Base-by-base conservation (phyloP, 2,113 vertebrate species). In the Rhombomys opimus region DNA sequence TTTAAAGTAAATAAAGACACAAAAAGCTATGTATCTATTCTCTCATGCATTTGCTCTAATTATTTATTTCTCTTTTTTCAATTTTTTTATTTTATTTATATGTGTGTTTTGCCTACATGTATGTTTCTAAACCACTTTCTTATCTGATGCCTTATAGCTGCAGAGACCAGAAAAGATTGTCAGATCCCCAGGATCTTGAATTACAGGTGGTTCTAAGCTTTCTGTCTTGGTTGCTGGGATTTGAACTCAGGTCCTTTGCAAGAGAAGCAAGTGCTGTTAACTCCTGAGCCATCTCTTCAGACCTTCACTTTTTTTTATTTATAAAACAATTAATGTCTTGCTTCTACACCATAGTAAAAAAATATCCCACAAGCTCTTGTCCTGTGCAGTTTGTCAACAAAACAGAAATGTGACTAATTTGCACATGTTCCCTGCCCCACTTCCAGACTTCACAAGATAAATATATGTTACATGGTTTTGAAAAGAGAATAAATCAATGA, bases 401-500 rank as follows among this genome's bases (percentile, higher is more conserved):
- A 98, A 97, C 97, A 97, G 97, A 98, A 97, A 97, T 80, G 97
- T 96, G 97, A 97, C 95, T 97, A 98, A 97, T 86, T 82, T 97
- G 97, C 98, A 96, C 96, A 82, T 65, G 35, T 8, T 41, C 23
- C 86, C 96, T 94, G 14, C n/a, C 96, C 96, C 89, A 7, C 63
- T 90, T 93, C 86, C 52, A 97, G 95, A 97, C 87, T 0, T 97
- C 98, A 98, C 96, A 98, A 98, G 98, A 98, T 98, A 98, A 98
- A 98, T 98, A 98, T 93, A 57, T 97, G 97, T 97, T 98, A 98
- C 97, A 97, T 35, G 11, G 18, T 50, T 65, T 97, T 98, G 97
- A 98, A 98, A 98, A 95, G 98, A 98, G 98, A 99, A 99, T 99
- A 99, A 99, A 99, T 99, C 99, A 99, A 99, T 99, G 99, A 99